These are phyloP conservation scores for Julus scandinavius DNA, from an alignment of 2,888 invertebrate genomes.

Conservation along the genomic window DNA sequence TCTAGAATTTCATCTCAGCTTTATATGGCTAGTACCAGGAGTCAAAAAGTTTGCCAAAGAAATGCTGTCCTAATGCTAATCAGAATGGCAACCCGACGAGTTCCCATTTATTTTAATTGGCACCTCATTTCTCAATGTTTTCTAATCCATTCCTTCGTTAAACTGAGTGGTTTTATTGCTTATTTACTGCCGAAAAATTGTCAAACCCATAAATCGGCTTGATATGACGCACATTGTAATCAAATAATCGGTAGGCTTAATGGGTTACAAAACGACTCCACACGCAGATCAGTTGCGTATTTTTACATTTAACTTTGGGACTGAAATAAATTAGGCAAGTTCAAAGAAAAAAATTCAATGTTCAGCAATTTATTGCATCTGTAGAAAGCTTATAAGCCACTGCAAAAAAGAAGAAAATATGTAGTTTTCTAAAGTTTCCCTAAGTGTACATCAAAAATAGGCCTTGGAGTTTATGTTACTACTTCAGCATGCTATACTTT, in stretches of 20 bases:
- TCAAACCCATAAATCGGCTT: neutral
- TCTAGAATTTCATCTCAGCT: too few species aligned
- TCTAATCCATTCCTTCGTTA: neutral
- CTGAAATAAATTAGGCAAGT: neutral
- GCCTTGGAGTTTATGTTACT: too few species aligned
- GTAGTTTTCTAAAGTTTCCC: too few species aligned
- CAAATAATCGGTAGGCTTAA: neutral
- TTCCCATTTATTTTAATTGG: constrained; percentile 1
- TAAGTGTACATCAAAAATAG: too few species aligned
- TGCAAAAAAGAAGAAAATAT: too few species aligned
- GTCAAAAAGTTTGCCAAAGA: neutral
- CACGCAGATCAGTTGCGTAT: neutral
- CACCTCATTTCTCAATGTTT: constrained; percentile 4
- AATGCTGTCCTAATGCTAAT: neutral
- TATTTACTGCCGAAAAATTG: neutral
- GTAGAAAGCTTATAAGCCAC: too few species aligned
- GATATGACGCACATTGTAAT: constrained; percentile 24
- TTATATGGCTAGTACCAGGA: neutral
- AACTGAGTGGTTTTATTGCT: neutral
- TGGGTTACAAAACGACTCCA: neutral
- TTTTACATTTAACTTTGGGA: neutral
- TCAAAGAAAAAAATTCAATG: neutral
- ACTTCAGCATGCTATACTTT: too few species aligned
- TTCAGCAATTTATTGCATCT: neutral
- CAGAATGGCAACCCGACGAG: neutral